Conservation (phyloP, 1,140 invertebrate species). For the Pogonus chalceus region DNA sequence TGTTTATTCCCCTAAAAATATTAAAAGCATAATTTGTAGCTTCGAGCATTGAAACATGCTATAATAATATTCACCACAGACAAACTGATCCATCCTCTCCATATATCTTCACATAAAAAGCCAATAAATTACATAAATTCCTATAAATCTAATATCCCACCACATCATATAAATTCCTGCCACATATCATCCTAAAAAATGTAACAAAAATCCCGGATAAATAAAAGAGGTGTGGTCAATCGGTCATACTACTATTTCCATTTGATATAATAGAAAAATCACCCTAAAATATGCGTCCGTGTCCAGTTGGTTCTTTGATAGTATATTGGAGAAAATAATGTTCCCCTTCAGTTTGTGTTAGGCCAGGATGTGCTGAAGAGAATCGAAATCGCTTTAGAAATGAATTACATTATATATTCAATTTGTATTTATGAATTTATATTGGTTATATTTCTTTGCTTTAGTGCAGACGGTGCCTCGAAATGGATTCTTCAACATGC, state of each 20-base stretch:
- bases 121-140: no score
- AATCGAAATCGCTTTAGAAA: neutral
- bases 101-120: no score
- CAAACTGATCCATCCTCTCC: no score
- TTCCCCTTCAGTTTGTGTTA: neutral
- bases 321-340: no score
- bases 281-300: neutral
- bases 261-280: neutral
- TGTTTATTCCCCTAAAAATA: no score
- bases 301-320: neutral
- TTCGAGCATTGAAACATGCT: no score
- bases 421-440: slow-evolving; percentile 8
- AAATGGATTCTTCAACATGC: no score
- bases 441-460: slow-evolving; percentile 1
- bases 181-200: neutral
- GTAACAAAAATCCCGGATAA: neutral
- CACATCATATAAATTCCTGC: no score
- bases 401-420: slow-evolving; percentile 5
- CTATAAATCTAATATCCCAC: no score
- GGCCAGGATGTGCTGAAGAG: no score
- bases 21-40: no score
- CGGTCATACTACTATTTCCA: neutral
- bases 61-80: no score
- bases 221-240: neutral
- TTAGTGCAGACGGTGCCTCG: neutral